Conservation (phyloP, 2,797 vertebrate species). For the Phrynocephalus guinanensis region DNA sequence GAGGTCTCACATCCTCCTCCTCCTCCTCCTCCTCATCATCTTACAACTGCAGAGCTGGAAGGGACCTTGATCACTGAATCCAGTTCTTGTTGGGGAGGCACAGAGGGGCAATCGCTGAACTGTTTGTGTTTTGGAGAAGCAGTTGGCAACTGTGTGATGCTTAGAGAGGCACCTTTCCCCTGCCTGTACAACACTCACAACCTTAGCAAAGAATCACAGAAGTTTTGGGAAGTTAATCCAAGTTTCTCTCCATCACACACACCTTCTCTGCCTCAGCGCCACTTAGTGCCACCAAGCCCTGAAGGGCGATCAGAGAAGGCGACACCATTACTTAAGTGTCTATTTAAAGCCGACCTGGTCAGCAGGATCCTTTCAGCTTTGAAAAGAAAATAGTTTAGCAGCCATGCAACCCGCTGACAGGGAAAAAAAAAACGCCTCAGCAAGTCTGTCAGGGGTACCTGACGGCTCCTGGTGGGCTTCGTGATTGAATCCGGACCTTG, state of each 20-base stretch:
- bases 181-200: background rate
- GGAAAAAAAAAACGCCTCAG: background rate
- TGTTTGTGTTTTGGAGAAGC: too few species aligned
- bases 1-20: too few species aligned
- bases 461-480: background rate
- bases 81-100: too few species aligned
- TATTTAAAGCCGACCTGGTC: constrained; percentile 62
- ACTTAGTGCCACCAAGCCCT: background rate
- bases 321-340: constrained; percentile 49
- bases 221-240: background rate
- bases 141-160: background rate
- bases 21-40: too few species aligned
- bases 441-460: background rate
- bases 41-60: too few species aligned
- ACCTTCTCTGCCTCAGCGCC: accelerated
- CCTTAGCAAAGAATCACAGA: background rate
- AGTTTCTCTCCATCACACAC: background rate
- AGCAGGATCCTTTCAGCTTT: constrained; percentile 19
- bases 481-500: background rate
- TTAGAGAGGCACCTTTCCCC: background rate
- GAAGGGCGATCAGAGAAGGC: constrained; percentile 60
- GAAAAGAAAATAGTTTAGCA: background rate
- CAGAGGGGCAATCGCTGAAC: too few species aligned
- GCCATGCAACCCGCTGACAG: background rate
- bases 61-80: too few species aligned